A percentile compares a stretch with the other conserved stretches of the same genome.
Conservation (phyloP, 1,140 invertebrate species). For the silkworm (Bombyx mori) region DNA sequence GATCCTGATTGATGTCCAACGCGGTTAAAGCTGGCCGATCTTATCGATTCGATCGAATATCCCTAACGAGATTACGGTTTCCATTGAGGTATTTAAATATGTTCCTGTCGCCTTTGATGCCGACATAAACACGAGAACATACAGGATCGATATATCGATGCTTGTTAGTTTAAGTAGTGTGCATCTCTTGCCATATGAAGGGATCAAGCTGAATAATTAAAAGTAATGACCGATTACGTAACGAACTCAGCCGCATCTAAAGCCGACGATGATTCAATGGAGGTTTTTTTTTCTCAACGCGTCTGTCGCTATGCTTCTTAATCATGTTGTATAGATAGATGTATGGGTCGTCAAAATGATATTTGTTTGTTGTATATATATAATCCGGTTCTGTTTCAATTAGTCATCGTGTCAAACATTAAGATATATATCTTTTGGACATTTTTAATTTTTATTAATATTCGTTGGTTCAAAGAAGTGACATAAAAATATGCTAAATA, state of each 20-base stretch:
- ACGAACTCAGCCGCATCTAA: slow-evolving; percentile 31
- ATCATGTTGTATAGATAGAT: too few species aligned
- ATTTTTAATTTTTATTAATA: too few species aligned
- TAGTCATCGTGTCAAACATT: too few species aligned
- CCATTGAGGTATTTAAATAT: slow-evolving; percentile 40
- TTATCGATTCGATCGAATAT: slow-evolving; percentile 50
- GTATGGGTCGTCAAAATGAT: too few species aligned
- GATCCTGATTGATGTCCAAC: slow-evolving; percentile 52
- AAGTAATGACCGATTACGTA: slow-evolving; percentile 46
- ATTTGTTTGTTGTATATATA: too few species aligned
- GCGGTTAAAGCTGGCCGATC: slow-evolving; percentile 44
- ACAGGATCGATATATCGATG: too few species aligned
- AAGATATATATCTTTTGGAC: too few species aligned
- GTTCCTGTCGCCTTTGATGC: slow-evolving; percentile 20
- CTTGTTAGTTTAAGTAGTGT: too few species aligned
- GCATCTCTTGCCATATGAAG: slow-evolving; percentile 17
- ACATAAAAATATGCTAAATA: too few species aligned
- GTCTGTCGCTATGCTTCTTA: slow-evolving; percentile 12
- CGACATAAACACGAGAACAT: too few species aligned
- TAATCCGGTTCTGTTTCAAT: too few species aligned
- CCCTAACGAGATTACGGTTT: slow-evolving; percentile 63
- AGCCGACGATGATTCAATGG: slow-evolving; percentile 38
- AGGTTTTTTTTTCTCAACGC: slow-evolving; percentile 13
- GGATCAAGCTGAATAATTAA: slow-evolving; percentile 18
- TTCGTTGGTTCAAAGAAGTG: too few species aligned